Base-by-base conservation (phyloP, 2,113 vertebrate genomes). In the Asarcornis scutulata region DNA sequence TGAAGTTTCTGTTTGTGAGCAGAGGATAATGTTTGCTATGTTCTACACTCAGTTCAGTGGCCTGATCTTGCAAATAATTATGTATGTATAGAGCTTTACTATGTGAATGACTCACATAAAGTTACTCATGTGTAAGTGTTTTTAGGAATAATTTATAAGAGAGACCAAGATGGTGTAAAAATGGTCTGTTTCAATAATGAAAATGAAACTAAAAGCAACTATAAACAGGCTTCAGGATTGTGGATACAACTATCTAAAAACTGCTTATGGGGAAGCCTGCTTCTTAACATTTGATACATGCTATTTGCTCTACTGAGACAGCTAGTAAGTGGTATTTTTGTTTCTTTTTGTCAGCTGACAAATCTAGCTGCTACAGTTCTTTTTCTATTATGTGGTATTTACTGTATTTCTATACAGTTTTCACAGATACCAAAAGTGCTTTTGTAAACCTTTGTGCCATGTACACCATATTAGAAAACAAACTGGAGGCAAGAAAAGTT, bases 131-230 rank as follows among this genome's bases (percentile, higher is more conserved):
- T 86, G 13, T 44, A 83, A 73, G 38, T 59, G 31, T 69, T 92
- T 76, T 25, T 59, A 60, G 20, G 32, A 93, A 91, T 91, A 93
- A 83, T 91, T 90, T 94, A 62, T 75, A 50, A 56, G 38, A 86
- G 22, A 83, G 27, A 63, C 60, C 32, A 62, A 75, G 29, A 11
- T 29, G 36, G 6, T 68, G 38, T 68, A 83, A 81, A 88, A 88
- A n/a, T 21, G 7, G 1, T 64, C 72, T 69, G 38, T 78, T 96
- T 88, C 52, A 81, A 48, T 64, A 48, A 78, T 14, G 38, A 73
- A 88, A 95, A 83, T 25, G 83, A 94, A 94, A 16, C 17, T 46
- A 79, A 44, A 84, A 77, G 27, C 58, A 83, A 32, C 13, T 59
- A 32, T 63, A 76, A 87, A 58, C 32, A 71, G 20, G 12, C 12